These are phyloP conservation scores for Loris lydekkerianus DNA, from an alignment of 2,797 vertebrate genomes.

Conservation along the genomic window DNA sequence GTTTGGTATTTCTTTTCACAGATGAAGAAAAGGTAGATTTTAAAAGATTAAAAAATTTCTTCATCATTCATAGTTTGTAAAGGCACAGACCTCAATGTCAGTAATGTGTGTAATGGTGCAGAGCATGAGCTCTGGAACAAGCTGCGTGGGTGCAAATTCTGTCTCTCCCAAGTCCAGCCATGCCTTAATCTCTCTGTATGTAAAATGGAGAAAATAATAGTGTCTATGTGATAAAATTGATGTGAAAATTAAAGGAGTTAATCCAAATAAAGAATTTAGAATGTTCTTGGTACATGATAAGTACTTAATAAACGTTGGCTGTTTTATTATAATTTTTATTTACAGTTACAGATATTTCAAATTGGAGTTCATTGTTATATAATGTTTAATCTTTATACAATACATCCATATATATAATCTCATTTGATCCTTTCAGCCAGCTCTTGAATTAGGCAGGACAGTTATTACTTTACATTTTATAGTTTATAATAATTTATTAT, in stretches of 20 bases:
- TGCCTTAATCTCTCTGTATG: background rate
- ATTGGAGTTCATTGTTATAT: slow-evolving; percentile 2
- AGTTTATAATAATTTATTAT: slow-evolving; percentile 50
- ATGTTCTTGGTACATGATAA: background rate
- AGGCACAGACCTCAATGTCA: slow-evolving; percentile 33
- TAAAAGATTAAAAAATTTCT: background rate
- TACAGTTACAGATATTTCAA: background rate
- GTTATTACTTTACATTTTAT: slow-evolving; percentile 49
- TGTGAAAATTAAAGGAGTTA: background rate
- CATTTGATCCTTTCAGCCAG: slow-evolving; percentile 19
- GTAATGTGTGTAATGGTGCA: background rate
- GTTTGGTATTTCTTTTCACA: slow-evolving; percentile 23
- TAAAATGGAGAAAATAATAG: slow-evolving; percentile 38
- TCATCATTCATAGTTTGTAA: slow-evolving; percentile 37
- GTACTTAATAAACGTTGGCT: background rate
- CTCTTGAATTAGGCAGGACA: background rate
- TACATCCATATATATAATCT: background rate
- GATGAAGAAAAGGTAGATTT: slow-evolving; percentile 16
- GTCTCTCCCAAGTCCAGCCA: background rate
- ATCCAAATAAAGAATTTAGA: slow-evolving; percentile 44
- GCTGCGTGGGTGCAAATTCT: background rate
- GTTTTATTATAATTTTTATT: background rate
- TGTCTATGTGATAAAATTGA: background rate
- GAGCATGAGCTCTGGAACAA: background rate
- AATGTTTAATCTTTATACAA: background rate